phyloP scores from a whole-genome alignment of 2,888 invertebrate species.

The Eupithecia subfuscata region DNA sequence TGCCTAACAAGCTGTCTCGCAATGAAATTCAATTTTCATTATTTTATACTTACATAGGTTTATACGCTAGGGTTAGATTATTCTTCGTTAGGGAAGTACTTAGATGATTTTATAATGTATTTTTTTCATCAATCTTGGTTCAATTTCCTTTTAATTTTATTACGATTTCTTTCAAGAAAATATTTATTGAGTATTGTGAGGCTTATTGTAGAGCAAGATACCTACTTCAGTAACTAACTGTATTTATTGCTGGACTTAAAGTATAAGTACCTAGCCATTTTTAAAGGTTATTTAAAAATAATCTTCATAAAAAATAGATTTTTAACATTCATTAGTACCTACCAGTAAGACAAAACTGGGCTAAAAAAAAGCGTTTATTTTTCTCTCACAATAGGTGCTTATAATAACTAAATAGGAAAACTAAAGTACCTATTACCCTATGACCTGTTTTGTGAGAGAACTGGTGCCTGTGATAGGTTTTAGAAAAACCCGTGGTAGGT shows the following conservation, averaged over 20 bases:
- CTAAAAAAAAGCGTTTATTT: too few relatives aligned
- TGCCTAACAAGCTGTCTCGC: slow-evolving; percentile 4
- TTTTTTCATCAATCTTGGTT: background rate
- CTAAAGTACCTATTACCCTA: too few relatives aligned
- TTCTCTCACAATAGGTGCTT: too few relatives aligned
- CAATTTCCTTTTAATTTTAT: background rate
- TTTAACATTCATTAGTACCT: too few relatives aligned
- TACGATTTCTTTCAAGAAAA: background rate
- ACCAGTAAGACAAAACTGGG: background rate
- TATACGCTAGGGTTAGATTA: background rate
- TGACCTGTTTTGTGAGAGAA: too few relatives aligned
- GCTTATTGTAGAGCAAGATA: background rate
- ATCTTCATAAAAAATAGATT: background rate
- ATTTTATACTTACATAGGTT: background rate
- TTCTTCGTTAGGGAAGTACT: background rate
- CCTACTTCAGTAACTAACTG: background rate
- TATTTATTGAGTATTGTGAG: background rate
- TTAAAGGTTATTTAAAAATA: background rate
- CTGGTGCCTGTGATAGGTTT: too few relatives aligned
- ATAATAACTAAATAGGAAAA: too few relatives aligned
- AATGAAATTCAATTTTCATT: slow-evolving; percentile 16
- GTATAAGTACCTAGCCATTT: background rate
- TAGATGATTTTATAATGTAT: background rate
- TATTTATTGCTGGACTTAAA: background rate
- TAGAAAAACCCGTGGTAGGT: too few relatives aligned